Evolutionary conservation across 2,888 invertebrate genomes (phyloP).

Genomic region (Nasonovia ribisnigri): DNA sequence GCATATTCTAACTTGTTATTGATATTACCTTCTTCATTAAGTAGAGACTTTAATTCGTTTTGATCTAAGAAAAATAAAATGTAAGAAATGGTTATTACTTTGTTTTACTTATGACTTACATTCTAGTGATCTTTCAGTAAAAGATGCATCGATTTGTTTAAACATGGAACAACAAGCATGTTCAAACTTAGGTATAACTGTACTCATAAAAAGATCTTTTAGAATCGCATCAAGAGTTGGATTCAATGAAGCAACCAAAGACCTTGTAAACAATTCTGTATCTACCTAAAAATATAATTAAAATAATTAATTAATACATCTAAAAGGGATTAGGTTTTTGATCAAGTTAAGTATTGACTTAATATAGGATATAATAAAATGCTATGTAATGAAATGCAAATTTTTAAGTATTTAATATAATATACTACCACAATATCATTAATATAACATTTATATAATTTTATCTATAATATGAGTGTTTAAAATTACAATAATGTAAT

Average conservation of each 20-base stretch:
- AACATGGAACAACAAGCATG: constrained; percentile 89
- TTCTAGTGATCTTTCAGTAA: constrained; percentile 89
- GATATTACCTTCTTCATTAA: constrained; percentile 51
- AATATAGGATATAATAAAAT: not conserved
- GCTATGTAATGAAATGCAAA: not conserved
- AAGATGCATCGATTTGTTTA: constrained; percentile 88
- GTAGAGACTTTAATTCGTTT: constrained; percentile 51
- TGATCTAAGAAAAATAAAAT: constrained; percentile 28
- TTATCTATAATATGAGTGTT: not conserved
- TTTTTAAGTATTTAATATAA: too few species aligned
- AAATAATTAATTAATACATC: not conserved
- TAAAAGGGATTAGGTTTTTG: not conserved
- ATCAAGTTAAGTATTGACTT: not conserved
- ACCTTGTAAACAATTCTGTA: constrained; percentile 80
- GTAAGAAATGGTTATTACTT: not conserved
- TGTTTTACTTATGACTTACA: constrained; percentile 74
- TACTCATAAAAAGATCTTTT: constrained; percentile 81
- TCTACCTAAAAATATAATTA: constrained; percentile 74
- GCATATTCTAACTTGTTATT: constrained; percentile 47
- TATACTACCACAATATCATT: too few species aligned
- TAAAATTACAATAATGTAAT: not conserved
- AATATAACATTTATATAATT: not conserved
- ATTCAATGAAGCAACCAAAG: constrained; percentile 79
- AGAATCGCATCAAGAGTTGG: constrained; percentile 83
- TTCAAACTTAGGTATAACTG: constrained; percentile 88